phyloP scores from a whole-genome alignment of 2,113 vertebrate species.

The Podarcis raffonei region DNA sequence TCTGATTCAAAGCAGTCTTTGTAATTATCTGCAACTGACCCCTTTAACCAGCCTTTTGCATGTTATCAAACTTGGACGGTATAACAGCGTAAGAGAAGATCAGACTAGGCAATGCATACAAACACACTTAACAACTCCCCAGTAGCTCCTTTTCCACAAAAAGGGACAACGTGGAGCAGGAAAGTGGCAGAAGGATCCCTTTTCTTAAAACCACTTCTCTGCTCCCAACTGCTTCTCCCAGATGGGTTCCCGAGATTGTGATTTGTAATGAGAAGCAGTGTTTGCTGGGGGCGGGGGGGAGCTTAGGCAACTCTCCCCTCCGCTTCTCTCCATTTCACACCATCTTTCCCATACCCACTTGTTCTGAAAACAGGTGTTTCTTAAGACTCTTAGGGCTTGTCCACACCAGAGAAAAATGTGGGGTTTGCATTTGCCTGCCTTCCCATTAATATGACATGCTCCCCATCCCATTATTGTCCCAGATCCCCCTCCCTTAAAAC shows the following conservation, averaged over 20 bases:
- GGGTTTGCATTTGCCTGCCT: no score
- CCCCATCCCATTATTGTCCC: no score
- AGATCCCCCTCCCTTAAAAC: no score
- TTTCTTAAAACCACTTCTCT: not conserved
- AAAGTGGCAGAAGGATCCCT: not conserved
- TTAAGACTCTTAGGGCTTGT: no score
- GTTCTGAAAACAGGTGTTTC: no score
- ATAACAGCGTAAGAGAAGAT: not conserved
- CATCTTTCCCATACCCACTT: no score
- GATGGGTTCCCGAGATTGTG: not conserved
- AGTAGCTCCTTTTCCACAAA: not conserved
- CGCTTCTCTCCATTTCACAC: no score
- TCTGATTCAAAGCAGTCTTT: not conserved
- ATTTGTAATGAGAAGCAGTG: not conserved
- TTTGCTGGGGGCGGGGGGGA: accelerated
- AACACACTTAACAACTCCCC: not conserved
- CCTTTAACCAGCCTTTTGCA: not conserved
- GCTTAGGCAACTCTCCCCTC: no score
- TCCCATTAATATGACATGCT: no score
- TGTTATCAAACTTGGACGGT: not conserved
- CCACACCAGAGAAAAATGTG: no score
- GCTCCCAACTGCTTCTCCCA: not conserved
- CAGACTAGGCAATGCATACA: not conserved
- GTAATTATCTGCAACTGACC: not conserved
- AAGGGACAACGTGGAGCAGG: not conserved